These are phyloP conservation scores for Serilophus lunatus DNA, from an alignment of 2,113 vertebrate species.

Conservation along the genomic window DNA sequence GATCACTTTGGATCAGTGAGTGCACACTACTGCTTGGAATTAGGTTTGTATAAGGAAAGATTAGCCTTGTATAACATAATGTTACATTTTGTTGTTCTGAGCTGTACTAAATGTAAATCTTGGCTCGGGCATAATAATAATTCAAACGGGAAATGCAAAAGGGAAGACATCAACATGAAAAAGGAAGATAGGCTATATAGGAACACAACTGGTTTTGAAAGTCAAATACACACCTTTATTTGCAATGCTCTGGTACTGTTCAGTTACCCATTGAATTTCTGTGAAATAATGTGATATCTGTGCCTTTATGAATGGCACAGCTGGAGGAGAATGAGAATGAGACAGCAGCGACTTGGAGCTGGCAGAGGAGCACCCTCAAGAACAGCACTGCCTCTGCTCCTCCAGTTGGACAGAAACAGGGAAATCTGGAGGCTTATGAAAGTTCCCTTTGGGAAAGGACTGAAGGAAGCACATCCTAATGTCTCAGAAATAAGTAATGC, in stretches of 20 bases:
- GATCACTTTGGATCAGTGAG: background rate
- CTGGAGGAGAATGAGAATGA: conserved; percentile 3
- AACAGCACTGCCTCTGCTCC: background rate
- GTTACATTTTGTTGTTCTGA: conserved; percentile 24
- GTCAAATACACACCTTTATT: conserved; percentile 39
- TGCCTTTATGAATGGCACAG: background rate
- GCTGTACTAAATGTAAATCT: conserved; percentile 43
- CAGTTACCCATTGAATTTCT: conserved; percentile 6
- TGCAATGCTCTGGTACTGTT: background rate
- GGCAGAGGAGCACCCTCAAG: background rate
- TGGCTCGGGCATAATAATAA: background rate
- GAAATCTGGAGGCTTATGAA: background rate
- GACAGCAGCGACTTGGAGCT: background rate
- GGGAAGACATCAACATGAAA: conserved; percentile 28
- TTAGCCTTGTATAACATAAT: background rate
- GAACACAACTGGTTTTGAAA: conserved; percentile 49
- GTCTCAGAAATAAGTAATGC: background rate
- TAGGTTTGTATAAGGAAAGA: background rate
- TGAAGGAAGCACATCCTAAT: background rate
- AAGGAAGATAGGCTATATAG: background rate
- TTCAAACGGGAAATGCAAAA: conserved; percentile 33
- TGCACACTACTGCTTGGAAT: background rate
- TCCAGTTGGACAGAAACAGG: background rate
- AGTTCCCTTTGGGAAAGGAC: background rate
- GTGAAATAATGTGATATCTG: conserved; percentile 30